Base-by-base conservation (phyloP, 2,888 invertebrate species). In the Kuschelorhynchus macadamiae region DNA sequence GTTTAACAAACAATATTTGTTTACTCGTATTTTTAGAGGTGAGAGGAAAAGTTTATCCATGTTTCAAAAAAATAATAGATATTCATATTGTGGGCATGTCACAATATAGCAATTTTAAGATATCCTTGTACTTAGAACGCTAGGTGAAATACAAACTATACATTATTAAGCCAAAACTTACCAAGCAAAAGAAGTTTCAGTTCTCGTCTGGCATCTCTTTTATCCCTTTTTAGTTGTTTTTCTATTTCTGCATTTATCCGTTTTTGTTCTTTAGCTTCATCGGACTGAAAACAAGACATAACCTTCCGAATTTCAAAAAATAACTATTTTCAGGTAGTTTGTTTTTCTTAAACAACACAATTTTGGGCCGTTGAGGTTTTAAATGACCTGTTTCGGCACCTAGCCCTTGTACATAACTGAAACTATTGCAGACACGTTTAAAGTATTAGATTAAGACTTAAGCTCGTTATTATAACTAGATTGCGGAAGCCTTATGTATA, bases 211-310 rank as follows among this genome's bases (percentile, higher is more conserved):
- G 99, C 98, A 94, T 99, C 99, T 84, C 98, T 90, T 89, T 99
- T 99, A 89, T 99, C 99, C 87, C 97, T 94, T 85, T 97, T 92
- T 84, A 99, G 91, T 89, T 99, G 98, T 87, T 97, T 92, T 88
- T 99, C 99, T 86, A 99, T 99, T 90, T 99, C 99, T 88, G 98
- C 97, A 88, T 99, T 99, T 88, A 99, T 99, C 87, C 99, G 92
- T 90, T 98, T 98, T 90, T 99, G 99, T 91, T 99, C 99, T 89
- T 98, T 97, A 87, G 98, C 98, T 91, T 99, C 99, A 89, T 99
- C 99, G 87, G 97, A 97, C 89, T 98, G 92, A 91, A 98, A 99
- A 92, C 99, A 99, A 11, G 61, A 33, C 99, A 99, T 98, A 90
- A 85, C 83, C 82, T 81, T 81, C 79, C 78, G 11, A 9, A 36